phyloP scores from a whole-genome alignment of 1,140 invertebrate genomes.

The Drosophila bipectinata region DNA sequence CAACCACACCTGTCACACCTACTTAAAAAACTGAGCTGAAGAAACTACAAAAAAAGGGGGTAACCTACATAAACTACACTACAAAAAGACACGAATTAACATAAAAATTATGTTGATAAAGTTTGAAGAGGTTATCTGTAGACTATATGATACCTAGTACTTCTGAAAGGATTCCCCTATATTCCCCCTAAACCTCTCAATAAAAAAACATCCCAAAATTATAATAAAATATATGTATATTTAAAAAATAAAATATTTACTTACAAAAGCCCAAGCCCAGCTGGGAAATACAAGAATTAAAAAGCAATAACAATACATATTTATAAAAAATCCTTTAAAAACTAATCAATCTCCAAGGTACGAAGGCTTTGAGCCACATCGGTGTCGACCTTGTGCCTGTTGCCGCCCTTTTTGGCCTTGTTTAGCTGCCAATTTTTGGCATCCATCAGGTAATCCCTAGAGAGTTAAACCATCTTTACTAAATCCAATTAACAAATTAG shows the following conservation, averaged over 20 bases:
- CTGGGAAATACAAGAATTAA: conserved; percentile 12
- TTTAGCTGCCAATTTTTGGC: conserved; percentile 60
- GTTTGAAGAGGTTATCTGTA: too few relatives aligned
- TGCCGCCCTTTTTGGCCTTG: conserved; percentile 58
- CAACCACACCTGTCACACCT: background rate
- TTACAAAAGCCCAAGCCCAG: conserved; percentile 56
- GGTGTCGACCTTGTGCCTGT: background rate
- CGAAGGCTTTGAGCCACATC: conserved; percentile 55
- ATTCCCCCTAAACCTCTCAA: background rate
- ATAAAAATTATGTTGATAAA: too few relatives aligned
- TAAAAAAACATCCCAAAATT: background rate
- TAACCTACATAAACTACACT: background rate
- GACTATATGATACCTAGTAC: background rate
- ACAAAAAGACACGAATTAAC: too few relatives aligned
- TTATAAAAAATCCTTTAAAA: background rate
- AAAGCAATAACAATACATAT: conserved; percentile 6
- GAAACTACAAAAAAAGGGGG: background rate
- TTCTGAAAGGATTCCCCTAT: background rate
- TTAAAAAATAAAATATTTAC: conserved; percentile 9
- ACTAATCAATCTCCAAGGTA: conserved; percentile 70
- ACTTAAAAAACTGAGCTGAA: background rate
- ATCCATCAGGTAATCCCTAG: conserved; percentile 71
- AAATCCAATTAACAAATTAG: background rate
- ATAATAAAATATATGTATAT: background rate
- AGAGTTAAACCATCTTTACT: background rate